Evolutionary conservation across 2,797 vertebrate species (phyloP).

Genomic region (Lacerta viridis): DNA sequence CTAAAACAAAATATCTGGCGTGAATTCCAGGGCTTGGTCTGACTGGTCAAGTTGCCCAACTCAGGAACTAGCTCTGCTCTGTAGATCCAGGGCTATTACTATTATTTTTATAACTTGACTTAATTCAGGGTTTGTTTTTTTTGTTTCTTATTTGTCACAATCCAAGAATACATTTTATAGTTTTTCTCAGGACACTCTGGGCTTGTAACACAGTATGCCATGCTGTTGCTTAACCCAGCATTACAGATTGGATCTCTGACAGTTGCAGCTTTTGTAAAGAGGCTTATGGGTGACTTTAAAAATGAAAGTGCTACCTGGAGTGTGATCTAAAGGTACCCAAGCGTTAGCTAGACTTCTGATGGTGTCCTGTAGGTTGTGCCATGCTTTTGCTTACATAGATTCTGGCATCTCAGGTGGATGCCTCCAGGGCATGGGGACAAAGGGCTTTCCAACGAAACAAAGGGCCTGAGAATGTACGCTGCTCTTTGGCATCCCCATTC

Average conservation of each 20-base stretch:
- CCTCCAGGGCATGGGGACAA: not conserved
- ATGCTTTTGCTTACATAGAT: not conserved
- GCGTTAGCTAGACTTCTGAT: no score
- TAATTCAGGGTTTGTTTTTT: not conserved
- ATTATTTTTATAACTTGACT: not conserved
- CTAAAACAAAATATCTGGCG: not conserved
- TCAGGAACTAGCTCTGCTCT: not conserved
- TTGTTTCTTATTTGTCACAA: not conserved
- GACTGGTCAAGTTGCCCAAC: not conserved
- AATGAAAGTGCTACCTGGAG: not conserved
- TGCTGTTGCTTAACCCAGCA: not conserved
- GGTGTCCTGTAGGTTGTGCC: not conserved
- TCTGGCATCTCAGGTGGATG: not conserved
- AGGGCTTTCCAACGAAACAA: no score
- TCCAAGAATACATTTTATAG: not conserved
- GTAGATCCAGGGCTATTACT: not conserved
- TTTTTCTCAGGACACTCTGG: not conserved
- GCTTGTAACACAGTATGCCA: not conserved
- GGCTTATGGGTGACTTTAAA: not conserved
- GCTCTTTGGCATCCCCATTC: not conserved
- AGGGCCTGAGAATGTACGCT: not conserved
- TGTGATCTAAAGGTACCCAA: not conserved
- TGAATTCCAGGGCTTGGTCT: not conserved
- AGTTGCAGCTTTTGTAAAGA: not conserved
- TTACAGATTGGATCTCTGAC: not conserved